Evolutionary conservation across 1,140 invertebrate species (phyloP).

Genomic region (Lanistes nyassanus): DNA sequence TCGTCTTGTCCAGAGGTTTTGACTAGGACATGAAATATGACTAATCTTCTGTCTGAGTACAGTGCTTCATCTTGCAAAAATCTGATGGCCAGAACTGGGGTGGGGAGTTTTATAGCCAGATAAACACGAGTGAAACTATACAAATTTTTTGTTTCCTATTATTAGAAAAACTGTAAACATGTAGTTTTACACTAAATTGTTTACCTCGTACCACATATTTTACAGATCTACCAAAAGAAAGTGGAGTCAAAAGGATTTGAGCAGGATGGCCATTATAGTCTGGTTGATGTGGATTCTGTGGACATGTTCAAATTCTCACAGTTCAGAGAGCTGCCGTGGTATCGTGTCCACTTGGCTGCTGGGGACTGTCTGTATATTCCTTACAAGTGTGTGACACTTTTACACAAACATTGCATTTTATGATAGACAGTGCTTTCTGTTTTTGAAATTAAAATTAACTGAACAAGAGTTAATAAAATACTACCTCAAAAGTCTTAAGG

Average conservation of each 20-base stretch:
- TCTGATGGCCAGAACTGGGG: neutral
- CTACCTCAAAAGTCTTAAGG: neutral
- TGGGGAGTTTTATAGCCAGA: no score
- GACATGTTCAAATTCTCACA: slow-evolving; percentile 57
- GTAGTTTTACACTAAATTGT: neutral
- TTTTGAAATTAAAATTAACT: slow-evolving; percentile 7
- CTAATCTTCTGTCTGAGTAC: slow-evolving; percentile 54
- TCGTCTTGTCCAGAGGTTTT: slow-evolving; percentile 24
- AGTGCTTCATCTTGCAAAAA: neutral
- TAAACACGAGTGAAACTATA: no score
- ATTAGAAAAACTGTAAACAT: no score
- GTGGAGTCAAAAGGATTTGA: slow-evolving; percentile 49
- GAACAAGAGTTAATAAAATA: neutral
- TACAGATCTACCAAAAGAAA: slow-evolving; percentile 42
- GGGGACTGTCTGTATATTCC: slow-evolving; percentile 67
- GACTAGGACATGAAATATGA: slow-evolving; percentile 35
- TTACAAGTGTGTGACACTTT: slow-evolving; percentile 41
- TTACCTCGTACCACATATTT: slow-evolving; percentile 2
- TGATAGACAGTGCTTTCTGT: slow-evolving; percentile 4
- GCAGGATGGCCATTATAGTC: slow-evolving; percentile 55
- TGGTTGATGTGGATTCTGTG: slow-evolving; percentile 61
- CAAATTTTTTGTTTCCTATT: no score
- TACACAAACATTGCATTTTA: neutral
- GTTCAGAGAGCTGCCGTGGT: slow-evolving; percentile 54
- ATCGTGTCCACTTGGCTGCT: slow-evolving; percentile 49